Base-by-base conservation (phyloP, 1,140 invertebrate species). In the Physella acuta region DNA sequence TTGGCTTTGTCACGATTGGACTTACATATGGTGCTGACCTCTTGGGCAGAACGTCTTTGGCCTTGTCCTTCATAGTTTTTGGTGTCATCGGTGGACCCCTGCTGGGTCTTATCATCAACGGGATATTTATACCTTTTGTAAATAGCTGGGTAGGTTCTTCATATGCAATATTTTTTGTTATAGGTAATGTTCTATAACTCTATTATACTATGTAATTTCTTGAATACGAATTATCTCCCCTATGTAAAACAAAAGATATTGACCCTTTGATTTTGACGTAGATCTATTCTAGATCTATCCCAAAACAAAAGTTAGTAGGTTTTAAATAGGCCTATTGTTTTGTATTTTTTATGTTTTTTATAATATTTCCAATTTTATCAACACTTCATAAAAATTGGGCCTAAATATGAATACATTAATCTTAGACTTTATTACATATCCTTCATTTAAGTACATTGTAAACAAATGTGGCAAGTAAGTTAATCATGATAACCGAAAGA, bases 41-140 rank as follows among this genome's bases (percentile, higher is more conserved):
- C 28, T 55, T 79, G 37, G 77, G 77, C 17, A 72, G 68, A 31
- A 75, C 76, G 11, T 75, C 82, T 26, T 66, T 83, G 1, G 77
- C 79, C 44, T 77, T 82, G 14, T 69, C 78, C 2, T 67, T 84
- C 17, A 81, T 75, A 34, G 78, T 83, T 49, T 81, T 83, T 71
- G 81, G 81, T 17, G 74, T 83, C 61, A 76, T 82, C 30, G 79
- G 79, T 5, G 81, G 82, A 3, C 82, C 82, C 4, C 63, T 84
- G 30, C 53, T 79, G 0, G 75, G 75, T 0, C 44, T 82, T 14
- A 70, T 81, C 51, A 52, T 78, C 8, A 62, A 78, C 28, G 82
- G 78, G 0, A 67, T 83, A 28, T 80, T 81, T 53, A 64, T 83
- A 33, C 82, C 81, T 14, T 78, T 73, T 58, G 73, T 78, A 8